Evolutionary conservation across 2,888 invertebrate species (phyloP).

Genomic region (Ophonus ardosiacus): DNA sequence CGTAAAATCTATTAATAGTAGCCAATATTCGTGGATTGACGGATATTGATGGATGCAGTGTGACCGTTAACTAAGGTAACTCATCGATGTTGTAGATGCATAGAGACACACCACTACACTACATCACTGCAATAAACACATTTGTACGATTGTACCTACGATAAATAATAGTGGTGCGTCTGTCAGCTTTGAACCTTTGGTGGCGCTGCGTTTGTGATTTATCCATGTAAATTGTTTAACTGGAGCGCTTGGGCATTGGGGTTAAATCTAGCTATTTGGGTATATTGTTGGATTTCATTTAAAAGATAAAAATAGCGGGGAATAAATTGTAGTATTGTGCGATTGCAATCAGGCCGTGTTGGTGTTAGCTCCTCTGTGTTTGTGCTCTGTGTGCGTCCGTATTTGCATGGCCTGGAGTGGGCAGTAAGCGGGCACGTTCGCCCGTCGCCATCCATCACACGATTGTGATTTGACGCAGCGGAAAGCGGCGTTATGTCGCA

Average conservation of each 20-base stretch:
- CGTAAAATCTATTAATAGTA: no score
- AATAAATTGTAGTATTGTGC: constrained; percentile 35
- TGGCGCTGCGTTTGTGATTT: no score
- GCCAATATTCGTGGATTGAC: no score
- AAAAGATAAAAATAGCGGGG: constrained; percentile 20
- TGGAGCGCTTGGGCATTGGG: no score
- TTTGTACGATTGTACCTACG: no score
- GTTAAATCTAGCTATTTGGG: neutral
- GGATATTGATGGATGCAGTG: no score
- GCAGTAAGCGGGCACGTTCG: constrained; percentile 47
- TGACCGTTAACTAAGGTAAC: no score
- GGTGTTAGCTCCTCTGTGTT: neutral
- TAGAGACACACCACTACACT: no score
- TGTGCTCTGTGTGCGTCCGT: constrained; percentile 11
- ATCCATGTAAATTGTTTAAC: no score
- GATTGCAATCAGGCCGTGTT: neutral
- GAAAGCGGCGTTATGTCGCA: constrained; percentile 44
- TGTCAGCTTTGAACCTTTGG: no score
- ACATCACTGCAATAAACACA: no score
- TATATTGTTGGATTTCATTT: constrained; percentile 10
- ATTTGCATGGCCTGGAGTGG: constrained; percentile 39
- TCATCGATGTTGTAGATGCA: neutral
- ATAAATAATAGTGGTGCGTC: no score
- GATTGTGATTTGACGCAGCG: constrained; percentile 57
- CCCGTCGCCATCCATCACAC: constrained; percentile 59